Evolutionary conservation across 2,797 vertebrate genomes (phyloP).

Genomic region (Stomatorhinus walkeri): DNA sequence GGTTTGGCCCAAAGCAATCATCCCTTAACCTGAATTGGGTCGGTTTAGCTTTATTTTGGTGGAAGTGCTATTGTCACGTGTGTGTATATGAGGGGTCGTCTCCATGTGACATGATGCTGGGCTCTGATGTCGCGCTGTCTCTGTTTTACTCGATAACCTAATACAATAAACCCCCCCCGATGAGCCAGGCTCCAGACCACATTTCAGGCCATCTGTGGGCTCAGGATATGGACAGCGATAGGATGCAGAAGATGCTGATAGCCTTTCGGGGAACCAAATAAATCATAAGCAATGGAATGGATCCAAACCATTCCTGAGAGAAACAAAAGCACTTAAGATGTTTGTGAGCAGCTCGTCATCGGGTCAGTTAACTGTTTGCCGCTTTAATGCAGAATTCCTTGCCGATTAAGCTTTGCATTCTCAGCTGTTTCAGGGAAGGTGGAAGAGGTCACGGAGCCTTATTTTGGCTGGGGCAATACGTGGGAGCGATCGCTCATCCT

Average conservation of each 20-base stretch:
- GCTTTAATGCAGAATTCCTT: not conserved
- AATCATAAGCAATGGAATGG: not conserved
- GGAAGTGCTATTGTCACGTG: not conserved
- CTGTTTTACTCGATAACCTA: not conserved
- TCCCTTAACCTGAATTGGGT: constrained; percentile 39
- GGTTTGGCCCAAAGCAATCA: constrained; percentile 22
- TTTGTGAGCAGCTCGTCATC: not conserved
- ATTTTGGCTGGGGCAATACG: not conserved
- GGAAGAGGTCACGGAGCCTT: not conserved
- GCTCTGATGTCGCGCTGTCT: not conserved
- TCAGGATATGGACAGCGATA: not conserved
- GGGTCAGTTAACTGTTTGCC: not conserved
- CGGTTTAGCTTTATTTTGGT: not conserved
- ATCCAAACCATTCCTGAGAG: not conserved
- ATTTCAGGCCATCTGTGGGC: not conserved
- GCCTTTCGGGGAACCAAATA: not conserved
- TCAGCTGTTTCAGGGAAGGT: not conserved
- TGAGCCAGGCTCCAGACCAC: constrained; percentile 3
- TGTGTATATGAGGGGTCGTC: not conserved
- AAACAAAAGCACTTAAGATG: not conserved
- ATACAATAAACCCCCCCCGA: not conserved
- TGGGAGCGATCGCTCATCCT: not conserved
- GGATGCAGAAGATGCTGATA: not conserved
- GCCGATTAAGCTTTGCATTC: not conserved
- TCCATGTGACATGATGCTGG: not conserved